Evolutionary conservation across 1,140 invertebrate species (phyloP).

Genomic region (Cydia splendana): DNA sequence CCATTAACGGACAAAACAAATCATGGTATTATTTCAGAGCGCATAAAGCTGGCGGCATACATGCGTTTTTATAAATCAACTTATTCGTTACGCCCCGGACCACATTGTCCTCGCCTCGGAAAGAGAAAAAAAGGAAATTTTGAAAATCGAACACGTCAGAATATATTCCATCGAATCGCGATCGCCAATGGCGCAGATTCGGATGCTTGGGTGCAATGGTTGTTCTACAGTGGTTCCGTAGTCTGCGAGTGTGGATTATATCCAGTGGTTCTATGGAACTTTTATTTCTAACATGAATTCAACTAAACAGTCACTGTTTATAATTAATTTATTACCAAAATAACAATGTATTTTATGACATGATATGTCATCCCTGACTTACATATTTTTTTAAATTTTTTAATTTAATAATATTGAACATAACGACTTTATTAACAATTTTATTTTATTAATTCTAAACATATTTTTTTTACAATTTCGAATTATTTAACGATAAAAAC

Average conservation of each 20-base stretch:
- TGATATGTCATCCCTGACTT: no score
- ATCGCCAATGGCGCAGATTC: constrained; percentile 50
- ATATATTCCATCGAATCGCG: constrained; percentile 54
- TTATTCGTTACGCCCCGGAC: constrained; percentile 62
- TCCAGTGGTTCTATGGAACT: no score
- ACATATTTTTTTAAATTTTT: no score
- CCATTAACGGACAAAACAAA: constrained; percentile 54
- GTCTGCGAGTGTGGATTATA: constrained; percentile 12
- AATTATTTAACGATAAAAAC: no score
- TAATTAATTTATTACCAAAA: no score
- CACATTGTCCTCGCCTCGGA: constrained; percentile 58
- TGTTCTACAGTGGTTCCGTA: constrained; percentile 32
- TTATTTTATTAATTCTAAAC: no score
- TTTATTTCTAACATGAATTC: no score
- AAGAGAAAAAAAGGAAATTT: constrained; percentile 48
- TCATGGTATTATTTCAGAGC: constrained; percentile 45
- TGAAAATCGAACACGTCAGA: constrained; percentile 57
- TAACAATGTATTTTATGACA: no score
- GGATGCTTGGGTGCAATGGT: constrained; percentile 37
- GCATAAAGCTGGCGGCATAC: constrained; percentile 46
- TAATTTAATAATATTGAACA: no score
- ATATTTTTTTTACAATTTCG: no score
- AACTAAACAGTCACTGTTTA: no score
- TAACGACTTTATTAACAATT: no score
- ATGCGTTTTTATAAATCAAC: constrained; percentile 63